Conservation (phyloP, 2,113 vertebrate species). For the Hypanus sabinus region DNA sequence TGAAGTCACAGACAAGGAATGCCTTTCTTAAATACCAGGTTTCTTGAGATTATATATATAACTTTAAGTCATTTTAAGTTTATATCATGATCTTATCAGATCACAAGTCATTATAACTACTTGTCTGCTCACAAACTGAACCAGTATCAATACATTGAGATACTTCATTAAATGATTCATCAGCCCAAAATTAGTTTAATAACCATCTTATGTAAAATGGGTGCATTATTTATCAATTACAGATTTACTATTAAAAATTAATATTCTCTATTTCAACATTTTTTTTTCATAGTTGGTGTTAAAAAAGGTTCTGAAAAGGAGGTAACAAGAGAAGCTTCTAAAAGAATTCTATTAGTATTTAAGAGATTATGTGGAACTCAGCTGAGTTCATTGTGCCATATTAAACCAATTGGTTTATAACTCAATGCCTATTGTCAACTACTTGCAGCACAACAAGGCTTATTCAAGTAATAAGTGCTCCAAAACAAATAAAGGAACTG, state of each 20-base stretch:
- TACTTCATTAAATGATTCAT: neutral
- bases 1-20: conserved; percentile 44
- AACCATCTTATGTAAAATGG: neutral
- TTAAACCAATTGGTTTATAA: conserved; percentile 16
- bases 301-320: conserved; percentile 15
- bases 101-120: neutral
- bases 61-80: conserved; percentile 47
- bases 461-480: conserved; percentile 76
- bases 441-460: conserved; percentile 61
- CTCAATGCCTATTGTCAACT: conserved; percentile 51
- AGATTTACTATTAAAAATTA: conserved; percentile 24
- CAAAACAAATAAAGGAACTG: conserved; percentile 61
- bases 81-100: conserved; percentile 46
- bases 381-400: conserved; percentile 6
- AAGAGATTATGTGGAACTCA: neutral
- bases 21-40: conserved; percentile 36
- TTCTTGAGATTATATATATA: conserved; percentile 41
- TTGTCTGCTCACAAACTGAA: neutral
- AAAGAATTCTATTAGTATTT: conserved; percentile 12
- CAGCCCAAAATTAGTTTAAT: neutral
- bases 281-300: neutral
- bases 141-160: neutral
- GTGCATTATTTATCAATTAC: conserved; percentile 21
- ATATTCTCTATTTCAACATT: conserved; percentile 7
- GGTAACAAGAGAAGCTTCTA: conserved; percentile 25